phyloP scores from a whole-genome alignment of 2,888 invertebrate genomes.

The Aphodius granarius region DNA sequence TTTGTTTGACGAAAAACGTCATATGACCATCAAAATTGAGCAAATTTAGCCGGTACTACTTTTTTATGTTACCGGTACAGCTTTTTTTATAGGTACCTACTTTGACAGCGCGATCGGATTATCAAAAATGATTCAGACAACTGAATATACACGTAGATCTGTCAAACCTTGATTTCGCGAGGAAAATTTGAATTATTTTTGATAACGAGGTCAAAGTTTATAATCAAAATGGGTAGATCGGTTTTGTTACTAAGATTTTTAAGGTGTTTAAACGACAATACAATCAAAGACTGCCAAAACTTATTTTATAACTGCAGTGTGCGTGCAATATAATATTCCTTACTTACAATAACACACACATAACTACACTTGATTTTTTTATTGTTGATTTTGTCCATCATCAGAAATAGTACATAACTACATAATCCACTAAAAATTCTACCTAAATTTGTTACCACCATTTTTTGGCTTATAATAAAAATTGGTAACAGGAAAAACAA shows the following conservation, averaged over 20 bases:
- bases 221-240: background rate
- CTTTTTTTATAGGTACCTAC: too few relatives aligned
- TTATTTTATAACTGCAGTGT: slow-evolving; percentile 19
- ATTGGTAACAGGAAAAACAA: background rate
- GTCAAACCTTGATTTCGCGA: background rate
- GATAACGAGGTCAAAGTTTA: background rate
- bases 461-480: background rate
- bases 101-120: too few relatives aligned
- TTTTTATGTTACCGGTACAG: too few relatives aligned
- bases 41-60: too few relatives aligned
- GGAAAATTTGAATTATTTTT: background rate
- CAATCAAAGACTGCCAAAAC: slow-evolving; percentile 25
- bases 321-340: slow-evolving; percentile 18
- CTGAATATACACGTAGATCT: background rate
- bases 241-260: slow-evolving; percentile 2
- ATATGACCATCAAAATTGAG: too few relatives aligned
- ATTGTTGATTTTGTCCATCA: background rate
- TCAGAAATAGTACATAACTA: too few relatives aligned
- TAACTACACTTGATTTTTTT: background rate
- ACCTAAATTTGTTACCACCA: background rate
- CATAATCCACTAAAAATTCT: background rate
- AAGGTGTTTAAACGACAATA: slow-evolving; percentile 23
- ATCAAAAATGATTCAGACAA: background rate
- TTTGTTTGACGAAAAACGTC: too few relatives aligned
- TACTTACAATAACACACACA: background rate